Evolutionary conservation across 2,888 invertebrate species (phyloP).

Genomic region (Ectobius pallidus): DNA sequence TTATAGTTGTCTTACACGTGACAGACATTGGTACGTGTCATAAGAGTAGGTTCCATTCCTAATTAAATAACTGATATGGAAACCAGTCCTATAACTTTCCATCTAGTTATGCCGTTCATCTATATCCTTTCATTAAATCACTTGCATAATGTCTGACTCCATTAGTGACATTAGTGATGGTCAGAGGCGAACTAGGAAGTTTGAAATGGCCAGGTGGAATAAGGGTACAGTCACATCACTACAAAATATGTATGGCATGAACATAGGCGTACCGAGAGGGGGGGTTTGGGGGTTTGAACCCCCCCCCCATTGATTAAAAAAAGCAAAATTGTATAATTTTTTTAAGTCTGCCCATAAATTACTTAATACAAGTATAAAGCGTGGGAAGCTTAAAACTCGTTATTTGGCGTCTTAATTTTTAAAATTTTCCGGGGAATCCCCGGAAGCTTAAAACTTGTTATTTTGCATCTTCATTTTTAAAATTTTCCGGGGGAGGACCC

Average conservation of each 20-base stretch:
- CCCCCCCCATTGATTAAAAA: too few species aligned
- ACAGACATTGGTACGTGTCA: background rate
- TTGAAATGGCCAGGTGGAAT: too few species aligned
- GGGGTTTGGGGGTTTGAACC: too few species aligned
- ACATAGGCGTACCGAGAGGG: too few species aligned
- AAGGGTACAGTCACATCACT: background rate
- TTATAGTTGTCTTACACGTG: background rate
- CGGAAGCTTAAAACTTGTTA: background rate
- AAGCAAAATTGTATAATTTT: too few species aligned
- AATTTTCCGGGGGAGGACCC: background rate
- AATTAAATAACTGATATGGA: conserved; percentile 1
- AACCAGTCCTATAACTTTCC: background rate
- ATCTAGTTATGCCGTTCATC: background rate
- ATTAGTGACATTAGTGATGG: background rate
- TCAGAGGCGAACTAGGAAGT: background rate
- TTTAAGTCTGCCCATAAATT: too few species aligned
- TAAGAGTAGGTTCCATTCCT: background rate
- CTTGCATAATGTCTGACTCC: background rate
- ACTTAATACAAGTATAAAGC: too few species aligned
- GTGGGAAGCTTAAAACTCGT: too few species aligned
- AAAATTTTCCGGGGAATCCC: background rate
- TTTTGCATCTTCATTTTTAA: too few species aligned
- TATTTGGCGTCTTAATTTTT: too few species aligned
- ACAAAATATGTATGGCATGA: background rate
- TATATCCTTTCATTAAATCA: background rate